phyloP scores from a whole-genome alignment of 2,888 invertebrate species.

The Macrosoma leucophasiata region DNA sequence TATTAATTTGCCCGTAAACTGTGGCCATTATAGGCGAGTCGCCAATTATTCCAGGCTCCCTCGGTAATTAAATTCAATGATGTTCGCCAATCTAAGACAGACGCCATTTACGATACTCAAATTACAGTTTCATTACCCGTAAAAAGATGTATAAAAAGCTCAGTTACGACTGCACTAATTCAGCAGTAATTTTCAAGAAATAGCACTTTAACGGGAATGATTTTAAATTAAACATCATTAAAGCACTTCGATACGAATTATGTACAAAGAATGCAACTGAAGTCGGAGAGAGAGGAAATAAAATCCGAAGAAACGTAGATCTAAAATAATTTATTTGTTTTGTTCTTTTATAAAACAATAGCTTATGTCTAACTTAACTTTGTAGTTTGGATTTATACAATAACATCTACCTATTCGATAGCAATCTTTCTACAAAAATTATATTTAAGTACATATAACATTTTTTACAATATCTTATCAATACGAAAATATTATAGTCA shows the following conservation, averaged over 20 bases:
- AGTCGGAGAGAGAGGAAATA: conserved; percentile 20
- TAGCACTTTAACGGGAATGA: too few relatives aligned
- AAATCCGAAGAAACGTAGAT: conserved; percentile 38
- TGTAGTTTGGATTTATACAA: conserved; percentile 48
- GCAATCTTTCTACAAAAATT: conserved; percentile 53
- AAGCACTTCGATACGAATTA: too few relatives aligned
- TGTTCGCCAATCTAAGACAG: conserved; percentile 68
- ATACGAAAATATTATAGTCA: too few relatives aligned
- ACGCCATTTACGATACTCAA: conserved; percentile 65
- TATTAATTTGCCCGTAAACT: conserved; percentile 69
- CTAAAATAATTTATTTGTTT: conserved; percentile 73
- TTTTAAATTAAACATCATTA: too few relatives aligned
- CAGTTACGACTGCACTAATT: conserved; percentile 20
- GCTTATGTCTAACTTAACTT: conserved; percentile 50
- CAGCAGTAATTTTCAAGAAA: too few relatives aligned
- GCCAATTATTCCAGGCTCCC: conserved; percentile 68
- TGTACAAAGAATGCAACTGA: too few relatives aligned
- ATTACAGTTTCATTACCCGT: conserved; percentile 64
- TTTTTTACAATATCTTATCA: conserved; percentile 24
- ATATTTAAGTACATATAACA: conserved; percentile 41
- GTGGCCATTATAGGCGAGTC: conserved; percentile 59
- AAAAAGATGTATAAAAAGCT: conserved; percentile 44
- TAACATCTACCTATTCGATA: conserved; percentile 48
- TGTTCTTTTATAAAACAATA: conserved; percentile 70
- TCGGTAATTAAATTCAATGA: conserved; percentile 69